Evolutionary conservation across 1,140 invertebrate genomes (phyloP).

Genomic region (Rhagoletis zephyria): DNA sequence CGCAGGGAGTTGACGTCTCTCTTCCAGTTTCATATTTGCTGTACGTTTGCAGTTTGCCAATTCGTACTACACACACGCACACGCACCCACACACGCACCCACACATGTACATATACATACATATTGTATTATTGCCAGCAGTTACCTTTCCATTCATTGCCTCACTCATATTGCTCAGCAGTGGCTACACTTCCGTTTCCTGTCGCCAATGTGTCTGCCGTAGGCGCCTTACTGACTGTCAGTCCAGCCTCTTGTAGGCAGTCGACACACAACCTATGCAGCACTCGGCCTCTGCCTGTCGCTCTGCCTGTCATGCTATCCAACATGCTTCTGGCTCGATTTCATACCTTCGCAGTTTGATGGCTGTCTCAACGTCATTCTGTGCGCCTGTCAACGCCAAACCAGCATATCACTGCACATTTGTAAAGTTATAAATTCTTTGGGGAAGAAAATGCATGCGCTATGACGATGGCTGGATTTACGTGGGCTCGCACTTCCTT

Average conservation of each 20-base stretch:
- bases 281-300: background rate
- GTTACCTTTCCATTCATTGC: background rate
- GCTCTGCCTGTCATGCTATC: background rate
- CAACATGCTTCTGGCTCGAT: background rate
- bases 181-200: constrained; percentile 31
- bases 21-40: background rate
- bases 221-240: constrained; percentile 14
- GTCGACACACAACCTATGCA: background rate
- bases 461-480: background rate
- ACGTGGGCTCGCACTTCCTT: background rate
- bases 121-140: background rate
- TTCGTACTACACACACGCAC: background rate
- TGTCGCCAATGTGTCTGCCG: constrained; percentile 19
- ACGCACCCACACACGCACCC: background rate
- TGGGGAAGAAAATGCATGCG: background rate
- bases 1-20: background rate
- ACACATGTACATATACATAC: background rate
- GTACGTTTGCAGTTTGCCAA: background rate
- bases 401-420: constrained; percentile 19
- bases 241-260: background rate
- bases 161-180: background rate
- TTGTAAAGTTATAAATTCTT: constrained; percentile 11
- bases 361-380: background rate
- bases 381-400: constrained; percentile 23
- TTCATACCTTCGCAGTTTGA: background rate